These are phyloP conservation scores for Tylochromis polylepis DNA, from an alignment of 2,113 vertebrate species.

Conservation along the genomic window DNA sequence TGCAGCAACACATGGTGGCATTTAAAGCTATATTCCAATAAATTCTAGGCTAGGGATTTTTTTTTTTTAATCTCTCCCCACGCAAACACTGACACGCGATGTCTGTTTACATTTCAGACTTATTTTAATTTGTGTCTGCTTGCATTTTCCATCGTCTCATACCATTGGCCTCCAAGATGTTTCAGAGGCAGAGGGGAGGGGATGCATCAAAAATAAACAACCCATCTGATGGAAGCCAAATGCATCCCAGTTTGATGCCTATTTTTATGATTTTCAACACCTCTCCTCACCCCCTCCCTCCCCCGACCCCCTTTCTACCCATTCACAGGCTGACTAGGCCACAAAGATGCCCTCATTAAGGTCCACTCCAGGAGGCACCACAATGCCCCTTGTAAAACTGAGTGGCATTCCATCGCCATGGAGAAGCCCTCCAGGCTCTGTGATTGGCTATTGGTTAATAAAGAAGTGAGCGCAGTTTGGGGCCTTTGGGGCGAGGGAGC, in stretches of 20 bases:
- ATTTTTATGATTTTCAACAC: conserved; percentile 33
- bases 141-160: conserved; percentile 56
- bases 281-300: background rate
- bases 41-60: conserved; percentile 15
- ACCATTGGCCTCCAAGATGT: background rate
- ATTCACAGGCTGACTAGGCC: conserved; percentile 40
- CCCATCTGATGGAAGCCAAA: conserved; percentile 10
- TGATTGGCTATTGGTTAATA: conserved; percentile 57
- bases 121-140: conserved; percentile 38
- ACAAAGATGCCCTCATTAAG: conserved; percentile 59
- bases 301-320: conserved; percentile 19
- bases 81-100: conserved; percentile 37
- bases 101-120: conserved; percentile 52
- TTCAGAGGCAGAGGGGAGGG: background rate
- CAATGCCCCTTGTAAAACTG: conserved; percentile 51
- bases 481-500: conserved; percentile 36
- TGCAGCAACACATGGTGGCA: conserved; percentile 61
- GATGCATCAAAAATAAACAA: conserved; percentile 29
- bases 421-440: conserved; percentile 48
- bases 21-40: conserved; percentile 60
- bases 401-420: conserved; percentile 72
- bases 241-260: background rate
- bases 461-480: conserved; percentile 53
- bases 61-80: conserved; percentile 27
- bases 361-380: conserved; percentile 43